Evolutionary conservation across 2,113 vertebrate species (phyloP), one percentile per base, ranked within the genome.

Genomic region (Holacanthus passer): DNA sequence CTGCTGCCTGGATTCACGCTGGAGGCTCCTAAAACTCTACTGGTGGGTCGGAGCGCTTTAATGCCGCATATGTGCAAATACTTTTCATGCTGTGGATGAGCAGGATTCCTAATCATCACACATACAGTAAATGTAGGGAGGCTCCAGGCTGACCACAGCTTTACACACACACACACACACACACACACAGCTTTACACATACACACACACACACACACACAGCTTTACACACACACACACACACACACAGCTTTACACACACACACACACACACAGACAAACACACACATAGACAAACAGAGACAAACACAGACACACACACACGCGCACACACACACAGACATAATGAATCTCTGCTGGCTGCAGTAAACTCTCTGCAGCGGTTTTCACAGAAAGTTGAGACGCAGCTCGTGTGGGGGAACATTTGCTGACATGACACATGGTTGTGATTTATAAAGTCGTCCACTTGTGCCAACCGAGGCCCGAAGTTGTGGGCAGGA

Each of bases 371-470:
- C n/a, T 16, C 31, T 7, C 67, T 81, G 79, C 79, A 62, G 81
- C 43, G 65, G 52, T 76, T 87, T 77, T 75, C 68, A 85, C 73
- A 83, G 64, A 79, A 77, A 83, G 73, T 64, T 79, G 77, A 81
- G 87, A 66, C 11, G 64, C 45, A 60, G 69, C 67, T 85, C 82
- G 76, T 79, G 72, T 53, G 74, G 70, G 72, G 82, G 75, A 76
- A 76, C 77, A 77, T 88, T 83, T 80, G 86, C 82, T 89, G 73
- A 83, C 74, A 74, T 29, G 24, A 83, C 85, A 89, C 79, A 80
- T 80, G 81, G 64, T 39, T 24, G 52, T 86, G 73, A 84, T 86
- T 86, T 86, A 79, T 62, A 79, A 45, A 82, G 56, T 19, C 20
- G 29, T 58, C 63, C 59, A n/a, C 37, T 47, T 14, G 43, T 53